These are phyloP conservation scores for Lytechinus pictus DNA, from an alignment of 35 echinoderm and acorn worm genomes.

Conservation along the genomic window DNA sequence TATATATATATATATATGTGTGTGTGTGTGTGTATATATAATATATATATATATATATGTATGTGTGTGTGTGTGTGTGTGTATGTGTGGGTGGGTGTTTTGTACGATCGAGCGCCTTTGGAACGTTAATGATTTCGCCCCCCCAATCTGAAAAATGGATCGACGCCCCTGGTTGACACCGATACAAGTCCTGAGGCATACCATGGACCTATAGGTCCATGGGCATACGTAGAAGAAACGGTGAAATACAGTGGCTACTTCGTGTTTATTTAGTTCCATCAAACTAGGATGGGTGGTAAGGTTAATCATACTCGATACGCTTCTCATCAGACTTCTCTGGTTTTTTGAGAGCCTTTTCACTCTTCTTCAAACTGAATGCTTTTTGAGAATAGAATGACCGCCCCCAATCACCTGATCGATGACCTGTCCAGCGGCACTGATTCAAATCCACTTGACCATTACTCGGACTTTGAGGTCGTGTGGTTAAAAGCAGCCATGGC, in stretches of 20 bases:
- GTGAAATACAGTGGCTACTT: neutral
- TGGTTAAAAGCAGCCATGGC: neutral
- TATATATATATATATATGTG: no score
- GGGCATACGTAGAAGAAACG: no score
- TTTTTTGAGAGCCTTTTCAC: neutral
- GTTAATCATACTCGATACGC: neutral
- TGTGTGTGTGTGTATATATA: no score
- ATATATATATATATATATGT: no score
- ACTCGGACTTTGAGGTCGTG: neutral
- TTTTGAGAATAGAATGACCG: neutral
- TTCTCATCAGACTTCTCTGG: neutral
- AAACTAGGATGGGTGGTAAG: neutral
- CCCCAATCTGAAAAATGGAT: no score
- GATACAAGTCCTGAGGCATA: no score
- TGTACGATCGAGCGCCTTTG: no score
- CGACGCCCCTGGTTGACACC: no score
- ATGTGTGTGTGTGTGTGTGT: no score
- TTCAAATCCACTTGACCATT: neutral
- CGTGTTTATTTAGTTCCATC: neutral
- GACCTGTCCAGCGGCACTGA: neutral
- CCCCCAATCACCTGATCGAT: neutral
- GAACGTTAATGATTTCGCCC: no score
- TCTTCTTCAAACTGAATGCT: neutral
- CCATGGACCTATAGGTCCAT: no score
- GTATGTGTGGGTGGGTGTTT: no score